Conservation (phyloP, 2,888 invertebrate species). For the Urechis unicinctus region DNA sequence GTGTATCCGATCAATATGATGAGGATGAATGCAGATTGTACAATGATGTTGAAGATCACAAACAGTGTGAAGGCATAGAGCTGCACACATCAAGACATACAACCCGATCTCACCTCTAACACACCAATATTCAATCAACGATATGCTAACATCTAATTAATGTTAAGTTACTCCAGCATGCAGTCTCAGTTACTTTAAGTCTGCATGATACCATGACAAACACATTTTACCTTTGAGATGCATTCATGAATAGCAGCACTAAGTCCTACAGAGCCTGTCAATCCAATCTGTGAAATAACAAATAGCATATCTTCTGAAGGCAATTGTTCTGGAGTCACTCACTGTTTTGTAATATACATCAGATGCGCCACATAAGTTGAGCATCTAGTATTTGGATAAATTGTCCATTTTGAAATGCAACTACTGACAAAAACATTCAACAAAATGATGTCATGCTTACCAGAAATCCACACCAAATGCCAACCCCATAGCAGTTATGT, state of each 20-base stretch:
- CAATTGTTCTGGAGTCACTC: no score
- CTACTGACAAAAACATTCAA: background rate
- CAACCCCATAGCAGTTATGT: background rate
- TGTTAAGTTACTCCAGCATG: no score
- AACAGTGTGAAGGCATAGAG: background rate
- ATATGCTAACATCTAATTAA: no score
- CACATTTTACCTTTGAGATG: background rate
- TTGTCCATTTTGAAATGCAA: no score
- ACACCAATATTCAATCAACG: no score
- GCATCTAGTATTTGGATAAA: no score
- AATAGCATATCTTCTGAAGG: no score
- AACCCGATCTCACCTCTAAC: no score
- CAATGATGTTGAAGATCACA: background rate
- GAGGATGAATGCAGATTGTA: background rate
- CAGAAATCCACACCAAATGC: background rate
- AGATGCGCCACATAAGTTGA: no score
- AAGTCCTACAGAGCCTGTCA: background rate
- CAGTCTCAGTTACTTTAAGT: no score
- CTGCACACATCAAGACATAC: background rate
- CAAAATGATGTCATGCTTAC: background rate
- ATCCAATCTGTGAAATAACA: background rate
- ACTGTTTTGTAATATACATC: no score
- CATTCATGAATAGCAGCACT: background rate
- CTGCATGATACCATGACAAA: background rate
- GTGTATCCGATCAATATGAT: background rate